These are phyloP conservation scores for Poeciliopsis gracilis DNA, from an alignment of 2,797 vertebrate species.

Conservation along the genomic window DNA sequence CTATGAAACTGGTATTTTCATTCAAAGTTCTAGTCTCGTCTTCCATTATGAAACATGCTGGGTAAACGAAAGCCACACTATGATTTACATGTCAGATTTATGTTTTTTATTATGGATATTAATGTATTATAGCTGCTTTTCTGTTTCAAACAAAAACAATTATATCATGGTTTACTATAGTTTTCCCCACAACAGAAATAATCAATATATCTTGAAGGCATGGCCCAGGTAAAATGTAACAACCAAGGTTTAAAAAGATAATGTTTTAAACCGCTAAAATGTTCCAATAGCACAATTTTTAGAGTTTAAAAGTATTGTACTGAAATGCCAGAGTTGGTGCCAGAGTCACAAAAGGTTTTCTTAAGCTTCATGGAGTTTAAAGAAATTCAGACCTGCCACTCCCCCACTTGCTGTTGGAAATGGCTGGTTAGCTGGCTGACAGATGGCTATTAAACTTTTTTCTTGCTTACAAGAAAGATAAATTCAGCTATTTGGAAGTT, in stretches of 20 bases:
- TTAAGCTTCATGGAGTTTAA: background rate
- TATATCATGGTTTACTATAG: background rate
- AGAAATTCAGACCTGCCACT: background rate
- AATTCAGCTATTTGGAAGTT: background rate
- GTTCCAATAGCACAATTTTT: background rate
- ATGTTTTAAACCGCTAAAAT: background rate
- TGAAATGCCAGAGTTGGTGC: background rate
- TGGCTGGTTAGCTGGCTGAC: background rate
- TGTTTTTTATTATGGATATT: background rate
- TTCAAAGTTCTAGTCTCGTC: background rate
- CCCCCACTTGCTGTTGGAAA: background rate
- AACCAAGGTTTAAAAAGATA: background rate
- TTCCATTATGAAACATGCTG: background rate
- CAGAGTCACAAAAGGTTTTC: background rate
- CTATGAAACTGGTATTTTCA: background rate
- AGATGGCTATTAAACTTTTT: background rate
- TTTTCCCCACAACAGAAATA: background rate
- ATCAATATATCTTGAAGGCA: background rate
- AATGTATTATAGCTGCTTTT: background rate
- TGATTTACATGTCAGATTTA: background rate
- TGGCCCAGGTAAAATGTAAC: too few relatives aligned
- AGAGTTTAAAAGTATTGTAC: background rate
- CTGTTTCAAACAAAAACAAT: background rate
- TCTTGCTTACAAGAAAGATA: background rate
- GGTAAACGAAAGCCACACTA: background rate